phyloP scores from a whole-genome alignment of 1,140 invertebrate genomes.

The Zophobas morio region DNA sequence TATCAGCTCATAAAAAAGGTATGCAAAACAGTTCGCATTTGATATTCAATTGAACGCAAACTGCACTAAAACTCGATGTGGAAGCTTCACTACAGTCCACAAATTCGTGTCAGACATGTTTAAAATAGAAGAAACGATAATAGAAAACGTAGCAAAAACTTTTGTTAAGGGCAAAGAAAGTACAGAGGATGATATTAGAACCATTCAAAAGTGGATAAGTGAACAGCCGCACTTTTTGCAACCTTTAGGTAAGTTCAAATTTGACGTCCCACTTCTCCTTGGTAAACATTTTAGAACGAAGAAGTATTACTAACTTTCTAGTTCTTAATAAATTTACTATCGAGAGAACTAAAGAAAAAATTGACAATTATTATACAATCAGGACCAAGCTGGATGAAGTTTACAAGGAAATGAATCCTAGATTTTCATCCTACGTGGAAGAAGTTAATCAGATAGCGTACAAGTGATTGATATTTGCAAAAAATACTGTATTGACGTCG shows the following conservation, averaged over 20 bases:
- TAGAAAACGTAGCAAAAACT: neutral
- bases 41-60: no score
- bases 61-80: no score
- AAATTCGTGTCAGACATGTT: neutral
- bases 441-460: constrained; percentile 4
- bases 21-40: no score
- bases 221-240: constrained; percentile 77
- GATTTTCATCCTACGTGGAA: neutral
- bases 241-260: constrained; percentile 64
- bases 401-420: neutral
- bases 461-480: neutral
- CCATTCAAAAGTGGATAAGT: constrained; percentile 73
- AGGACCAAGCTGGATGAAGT: constrained; percentile 4
- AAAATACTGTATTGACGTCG: neutral
- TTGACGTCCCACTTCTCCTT: neutral
- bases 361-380: constrained; percentile 17
- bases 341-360: constrained; percentile 19
- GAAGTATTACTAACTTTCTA: neutral
- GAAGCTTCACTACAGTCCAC: no score
- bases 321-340: constrained; percentile 4
- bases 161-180: neutral
- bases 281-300: neutral
- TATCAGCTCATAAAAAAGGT: no score
- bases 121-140: neutral
- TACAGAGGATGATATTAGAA: constrained; percentile 69